Percentiles rank a stretch among this genome's conserved stretches.
Evolutionary conservation across 2,113 vertebrate species (phyloP).

Genomic region (Gambusia holbrooki): DNA sequence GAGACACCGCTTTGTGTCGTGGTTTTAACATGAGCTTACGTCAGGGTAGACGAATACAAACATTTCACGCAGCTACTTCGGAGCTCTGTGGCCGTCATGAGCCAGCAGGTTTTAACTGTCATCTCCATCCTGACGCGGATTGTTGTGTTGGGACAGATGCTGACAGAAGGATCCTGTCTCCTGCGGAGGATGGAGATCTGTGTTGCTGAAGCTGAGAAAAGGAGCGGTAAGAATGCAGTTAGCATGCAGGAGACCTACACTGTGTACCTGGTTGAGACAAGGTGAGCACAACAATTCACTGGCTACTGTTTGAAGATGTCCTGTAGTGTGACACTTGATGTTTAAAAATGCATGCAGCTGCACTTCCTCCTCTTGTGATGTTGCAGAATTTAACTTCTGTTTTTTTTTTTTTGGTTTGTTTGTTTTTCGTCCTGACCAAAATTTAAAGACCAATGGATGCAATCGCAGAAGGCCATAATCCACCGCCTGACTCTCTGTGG

Average conservation of each 20-base stretch:
- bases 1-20: neutral
- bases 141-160: constrained; percentile 73
- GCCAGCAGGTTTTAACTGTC: too few species aligned
- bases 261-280: constrained; percentile 94
- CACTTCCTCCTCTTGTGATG: too few species aligned
- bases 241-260: constrained; percentile 96
- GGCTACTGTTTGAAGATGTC: too few species aligned
- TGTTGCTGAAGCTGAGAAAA: constrained; percentile 92
- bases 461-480: constrained; percentile 82
- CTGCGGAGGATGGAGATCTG: constrained; percentile 92
- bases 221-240: constrained; percentile 90
- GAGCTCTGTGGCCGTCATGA: too few species aligned
- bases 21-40: neutral
- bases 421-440: too few species aligned
- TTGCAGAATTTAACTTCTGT: neutral
- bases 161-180: constrained; percentile 81
- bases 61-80: too few species aligned
- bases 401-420: neutral
- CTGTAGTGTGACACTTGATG: too few species aligned
- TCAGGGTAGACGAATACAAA: too few species aligned
- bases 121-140: neutral
- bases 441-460: constrained; percentile 84
- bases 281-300: constrained; percentile 72
- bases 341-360: too few species aligned
- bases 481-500: constrained; percentile 91